These are phyloP conservation scores for Australoheros facetus DNA, from an alignment of 2,797 vertebrate species.

Conservation along the genomic window DNA sequence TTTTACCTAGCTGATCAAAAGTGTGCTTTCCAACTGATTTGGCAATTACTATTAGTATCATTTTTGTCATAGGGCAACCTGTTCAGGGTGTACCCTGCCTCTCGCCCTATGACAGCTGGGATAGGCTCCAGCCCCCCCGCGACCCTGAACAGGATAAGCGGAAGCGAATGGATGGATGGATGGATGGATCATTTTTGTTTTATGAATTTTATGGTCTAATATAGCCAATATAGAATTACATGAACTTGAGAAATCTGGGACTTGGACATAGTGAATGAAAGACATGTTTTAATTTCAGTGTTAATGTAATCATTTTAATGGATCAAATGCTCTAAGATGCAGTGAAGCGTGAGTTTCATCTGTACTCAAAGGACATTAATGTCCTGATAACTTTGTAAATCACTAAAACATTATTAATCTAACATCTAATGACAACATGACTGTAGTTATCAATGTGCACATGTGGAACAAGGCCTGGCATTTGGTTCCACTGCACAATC, in stretches of 20 bases:
- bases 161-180: too few species aligned
- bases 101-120: too few species aligned
- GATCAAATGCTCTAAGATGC: neutral
- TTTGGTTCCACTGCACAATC: neutral
- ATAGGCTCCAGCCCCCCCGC: too few species aligned
- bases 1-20: neutral
- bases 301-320: neutral
- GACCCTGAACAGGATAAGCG: too few species aligned
- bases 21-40: neutral
- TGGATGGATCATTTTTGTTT: neutral
- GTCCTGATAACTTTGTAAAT: neutral
- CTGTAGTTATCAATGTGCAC: neutral
- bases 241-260: neutral
- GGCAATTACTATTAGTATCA: neutral
- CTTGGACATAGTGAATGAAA: neutral
- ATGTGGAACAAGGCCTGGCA: neutral
- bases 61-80: too few species aligned
- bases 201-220: neutral
- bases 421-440: neutral
- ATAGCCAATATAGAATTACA: neutral
- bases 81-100: too few species aligned
- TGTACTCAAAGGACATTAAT: too few species aligned
- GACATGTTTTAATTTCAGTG: neutral
- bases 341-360: neutral
- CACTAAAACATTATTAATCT: neutral